These are phyloP conservation scores for Sycophila sp. DNA, from an alignment of 1,140 invertebrate species.

Conservation along the genomic window DNA sequence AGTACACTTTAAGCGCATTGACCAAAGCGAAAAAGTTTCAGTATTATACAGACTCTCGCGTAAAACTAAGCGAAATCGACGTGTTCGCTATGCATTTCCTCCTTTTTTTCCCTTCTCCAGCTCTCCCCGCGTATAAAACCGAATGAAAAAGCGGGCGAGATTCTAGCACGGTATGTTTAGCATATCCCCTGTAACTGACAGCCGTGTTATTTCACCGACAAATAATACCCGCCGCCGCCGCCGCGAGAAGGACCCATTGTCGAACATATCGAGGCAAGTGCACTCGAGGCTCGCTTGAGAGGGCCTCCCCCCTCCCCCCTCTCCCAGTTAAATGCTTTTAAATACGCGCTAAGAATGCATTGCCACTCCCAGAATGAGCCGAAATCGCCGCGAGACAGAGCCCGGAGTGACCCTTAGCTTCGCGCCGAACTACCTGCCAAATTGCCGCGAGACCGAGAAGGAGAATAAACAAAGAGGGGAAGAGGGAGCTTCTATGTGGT, in stretches of 20 bases:
- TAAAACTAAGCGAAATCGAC: too few relatives aligned
- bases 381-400: not conserved
- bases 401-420: slow-evolving; percentile 20
- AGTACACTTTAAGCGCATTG: too few relatives aligned
- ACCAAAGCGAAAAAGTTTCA: too few relatives aligned
- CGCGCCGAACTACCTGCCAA: not conserved
- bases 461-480: slow-evolving; percentile 13
- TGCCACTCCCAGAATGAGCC: not conserved
- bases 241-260: slow-evolving; percentile 7
- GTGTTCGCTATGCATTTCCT: too few relatives aligned
- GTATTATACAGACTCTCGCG: too few relatives aligned
- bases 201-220: slow-evolving; percentile 63
- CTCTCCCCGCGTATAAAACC: too few relatives aligned
- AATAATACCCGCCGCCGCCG: slow-evolving; percentile 56
- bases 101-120: too few relatives aligned
- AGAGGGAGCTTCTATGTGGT: not conserved
- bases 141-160: slow-evolving; percentile 46
- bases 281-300: slow-evolving; percentile 18
- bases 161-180: slow-evolving; percentile 56
- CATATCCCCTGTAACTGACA: slow-evolving; percentile 59
- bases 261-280: slow-evolving; percentile 42
- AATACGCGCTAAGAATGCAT: slow-evolving; percentile 48
- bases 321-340: slow-evolving; percentile 55
- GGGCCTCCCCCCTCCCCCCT: slow-evolving; percentile 3
- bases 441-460: not conserved